Base-by-base conservation (phyloP, 2,888 invertebrate genomes). In the Lasiommata megera region DNA sequence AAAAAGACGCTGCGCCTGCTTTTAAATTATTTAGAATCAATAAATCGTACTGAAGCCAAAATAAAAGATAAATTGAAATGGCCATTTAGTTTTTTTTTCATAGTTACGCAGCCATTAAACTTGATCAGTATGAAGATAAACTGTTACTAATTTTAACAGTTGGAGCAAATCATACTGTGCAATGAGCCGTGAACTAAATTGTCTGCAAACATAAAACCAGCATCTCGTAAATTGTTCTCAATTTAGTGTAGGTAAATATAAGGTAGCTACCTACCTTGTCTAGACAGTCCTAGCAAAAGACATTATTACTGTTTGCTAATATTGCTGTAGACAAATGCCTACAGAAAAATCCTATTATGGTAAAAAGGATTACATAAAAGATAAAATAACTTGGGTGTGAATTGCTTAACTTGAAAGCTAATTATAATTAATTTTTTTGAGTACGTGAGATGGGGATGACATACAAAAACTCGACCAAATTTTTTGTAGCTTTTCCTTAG, bases 151-250 rank as follows among this genome's bases (percentile, higher is more conserved):
- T 60, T 57, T 54, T 60, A 57, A 46, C 52, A 38, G 31, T 34
- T 56, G 37, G 14, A 40, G 69, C 73, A 75, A 72, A 73, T 74
- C 71, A 72, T 74, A 75, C 72, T 73, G 57, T 44, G 74, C 71
- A 77, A 73, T 72, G 74, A 79, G 76, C 83, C 80, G 73, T 82
- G 82, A 82, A 79, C 81, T 79, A 78, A 85, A 85, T 84, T 82
- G 79, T 80, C 80, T 80, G 76, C 76, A 76, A 81, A 82, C 82
- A 84, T 77, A 81, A 84, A 84, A 80, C 74, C 73, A 77, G 73
- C 79, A 80, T 80, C 77, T 79, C 78, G 77, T 81, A 81, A 84
- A 84, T 85, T 84, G 83, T 79, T 81, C 79, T 82, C 78, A 80
- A 85, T 84, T 84, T 80, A 61, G 54, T 52, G 54, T 63, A 62